A percentile compares a stretch with the other conserved stretches of the same genome.
Evolutionary conservation across 2,888 invertebrate species (phyloP).

Genomic region (Suillia variegata): DNA sequence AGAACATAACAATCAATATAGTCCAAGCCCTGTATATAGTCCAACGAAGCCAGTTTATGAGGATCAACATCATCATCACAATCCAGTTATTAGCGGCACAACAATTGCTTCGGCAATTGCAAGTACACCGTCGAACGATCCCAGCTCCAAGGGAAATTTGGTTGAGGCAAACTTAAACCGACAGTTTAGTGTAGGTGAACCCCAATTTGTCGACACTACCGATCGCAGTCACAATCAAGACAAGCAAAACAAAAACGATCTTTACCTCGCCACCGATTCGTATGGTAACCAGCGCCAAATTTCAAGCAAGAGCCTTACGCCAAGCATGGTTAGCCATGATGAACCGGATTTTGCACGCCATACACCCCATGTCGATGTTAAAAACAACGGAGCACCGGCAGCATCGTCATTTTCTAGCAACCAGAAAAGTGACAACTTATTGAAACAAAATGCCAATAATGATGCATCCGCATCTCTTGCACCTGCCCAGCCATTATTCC

Average conservation of each 20-base stretch:
- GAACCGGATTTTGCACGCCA: slow-evolving; percentile 44
- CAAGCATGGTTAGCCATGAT: slow-evolving; percentile 47
- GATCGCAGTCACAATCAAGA: slow-evolving; percentile 29
- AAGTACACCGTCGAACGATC: slow-evolving; percentile 46
- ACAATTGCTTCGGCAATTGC: slow-evolving; percentile 28
- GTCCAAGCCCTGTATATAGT: slow-evolving; percentile 21
- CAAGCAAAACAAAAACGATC: slow-evolving; percentile 10
- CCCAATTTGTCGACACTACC: slow-evolving; percentile 19
- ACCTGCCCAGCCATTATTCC: slow-evolving; percentile 31
- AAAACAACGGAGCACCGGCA: slow-evolving; percentile 31
- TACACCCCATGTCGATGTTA: slow-evolving; percentile 30
- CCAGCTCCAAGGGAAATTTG: slow-evolving; percentile 39
- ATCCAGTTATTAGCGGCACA: slow-evolving; percentile 12
- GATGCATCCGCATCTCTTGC: slow-evolving; percentile 2
- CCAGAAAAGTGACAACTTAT: slow-evolving; percentile 9
- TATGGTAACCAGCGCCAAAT: slow-evolving; percentile 46
- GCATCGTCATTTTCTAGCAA: slow-evolving; percentile 17
- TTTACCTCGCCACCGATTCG: slow-evolving; percentile 37
- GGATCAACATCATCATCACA: too few species aligned
- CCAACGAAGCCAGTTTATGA: neutral
- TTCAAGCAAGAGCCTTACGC: slow-evolving; percentile 38
- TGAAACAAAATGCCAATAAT: slow-evolving; percentile 15
- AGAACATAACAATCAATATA: neutral
- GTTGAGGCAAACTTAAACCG: slow-evolving; percentile 40
- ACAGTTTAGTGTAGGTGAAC: slow-evolving; percentile 25